Percentiles rank a stretch among this genome's conserved stretches.
Evolutionary conservation across 2,888 invertebrate genomes (phyloP).

Genomic region (Nasonovia ribisnigri): DNA sequence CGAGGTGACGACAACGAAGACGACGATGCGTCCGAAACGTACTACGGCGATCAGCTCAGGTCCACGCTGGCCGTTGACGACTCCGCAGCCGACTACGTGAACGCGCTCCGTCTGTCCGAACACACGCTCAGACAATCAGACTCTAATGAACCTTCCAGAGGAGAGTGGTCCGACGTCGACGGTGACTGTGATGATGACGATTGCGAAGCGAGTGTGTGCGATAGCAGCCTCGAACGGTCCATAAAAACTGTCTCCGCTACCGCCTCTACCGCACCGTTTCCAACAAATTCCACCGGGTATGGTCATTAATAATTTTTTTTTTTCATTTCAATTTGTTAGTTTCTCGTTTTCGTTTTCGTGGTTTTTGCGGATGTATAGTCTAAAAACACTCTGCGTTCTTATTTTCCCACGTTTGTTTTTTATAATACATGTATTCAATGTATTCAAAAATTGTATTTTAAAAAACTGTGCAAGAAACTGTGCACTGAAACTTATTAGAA

Average conservation of each 20-base stretch:
- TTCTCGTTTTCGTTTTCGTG: not conserved
- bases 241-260: not conserved
- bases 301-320: not conserved
- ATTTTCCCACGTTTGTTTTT: not conserved
- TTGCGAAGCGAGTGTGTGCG: not conserved
- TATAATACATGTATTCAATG: not conserved
- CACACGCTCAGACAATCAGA: constrained; percentile 63
- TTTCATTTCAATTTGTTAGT: not conserved
- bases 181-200: not conserved
- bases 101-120: constrained; percentile 47
- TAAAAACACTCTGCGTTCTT: too few relatives aligned
- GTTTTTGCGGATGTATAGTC: too few relatives aligned
- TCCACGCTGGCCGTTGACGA: constrained; percentile 59
- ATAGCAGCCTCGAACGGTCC: constrained; percentile 49
- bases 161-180: constrained; percentile 5
- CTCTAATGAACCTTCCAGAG: constrained; percentile 55
- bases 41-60: constrained; percentile 55
- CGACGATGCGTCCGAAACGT: constrained; percentile 48
- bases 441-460: not conserved
- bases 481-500: too few relatives aligned
- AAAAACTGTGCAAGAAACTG: too few relatives aligned
- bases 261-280: not conserved
- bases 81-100: constrained; percentile 35
- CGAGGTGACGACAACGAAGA: constrained; percentile 34
- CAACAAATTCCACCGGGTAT: constrained; percentile 51